Evolutionary conservation across 2,888 invertebrate species (phyloP).

Genomic region (Lingula anatina): DNA sequence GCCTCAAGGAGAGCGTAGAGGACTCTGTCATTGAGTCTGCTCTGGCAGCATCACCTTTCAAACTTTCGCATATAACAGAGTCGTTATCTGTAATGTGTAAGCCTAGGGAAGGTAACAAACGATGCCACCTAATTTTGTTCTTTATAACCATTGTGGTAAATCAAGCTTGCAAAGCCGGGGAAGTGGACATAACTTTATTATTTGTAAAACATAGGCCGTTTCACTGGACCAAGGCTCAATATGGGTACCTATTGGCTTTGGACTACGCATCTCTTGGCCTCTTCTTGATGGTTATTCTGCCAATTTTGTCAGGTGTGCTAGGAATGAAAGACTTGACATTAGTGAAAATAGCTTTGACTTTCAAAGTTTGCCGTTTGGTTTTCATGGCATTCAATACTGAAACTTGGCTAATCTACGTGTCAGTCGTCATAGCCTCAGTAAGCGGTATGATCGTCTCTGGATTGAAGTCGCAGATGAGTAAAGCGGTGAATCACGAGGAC

Average conservation of each 20-base stretch:
- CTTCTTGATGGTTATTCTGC: slow-evolving; percentile 40
- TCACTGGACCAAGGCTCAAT: slow-evolving; percentile 37
- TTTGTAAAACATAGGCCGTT: slow-evolving; percentile 42
- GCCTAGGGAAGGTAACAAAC: slow-evolving; percentile 18
- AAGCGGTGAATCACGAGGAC: slow-evolving; percentile 41
- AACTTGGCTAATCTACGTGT: slow-evolving; percentile 41
- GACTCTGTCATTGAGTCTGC: neutral
- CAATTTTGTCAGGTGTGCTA: slow-evolving; percentile 33
- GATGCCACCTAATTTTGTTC: slow-evolving; percentile 27
- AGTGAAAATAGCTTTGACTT: slow-evolving; percentile 35
- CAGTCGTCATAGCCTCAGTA: slow-evolving; percentile 38
- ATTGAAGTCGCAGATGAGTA: slow-evolving; percentile 43
- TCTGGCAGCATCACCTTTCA: slow-evolving; percentile 5
- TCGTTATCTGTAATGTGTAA: slow-evolving; percentile 27
- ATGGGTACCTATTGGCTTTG: slow-evolving; percentile 45
- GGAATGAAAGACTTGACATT: slow-evolving; percentile 35
- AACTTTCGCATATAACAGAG: slow-evolving; percentile 25
- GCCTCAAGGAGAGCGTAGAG: slow-evolving; percentile 29
- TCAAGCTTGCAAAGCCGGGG: slow-evolving; percentile 45
- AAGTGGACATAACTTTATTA: slow-evolving; percentile 45
- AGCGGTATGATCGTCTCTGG: slow-evolving; percentile 43
- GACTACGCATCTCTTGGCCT: slow-evolving; percentile 49
- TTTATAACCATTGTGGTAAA: slow-evolving; percentile 31
- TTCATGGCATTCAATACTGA: slow-evolving; percentile 30
- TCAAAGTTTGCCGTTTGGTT: slow-evolving; percentile 35